Base-by-base conservation (phyloP, 2,797 vertebrate genomes). In the Ceyx erithaca region DNA sequence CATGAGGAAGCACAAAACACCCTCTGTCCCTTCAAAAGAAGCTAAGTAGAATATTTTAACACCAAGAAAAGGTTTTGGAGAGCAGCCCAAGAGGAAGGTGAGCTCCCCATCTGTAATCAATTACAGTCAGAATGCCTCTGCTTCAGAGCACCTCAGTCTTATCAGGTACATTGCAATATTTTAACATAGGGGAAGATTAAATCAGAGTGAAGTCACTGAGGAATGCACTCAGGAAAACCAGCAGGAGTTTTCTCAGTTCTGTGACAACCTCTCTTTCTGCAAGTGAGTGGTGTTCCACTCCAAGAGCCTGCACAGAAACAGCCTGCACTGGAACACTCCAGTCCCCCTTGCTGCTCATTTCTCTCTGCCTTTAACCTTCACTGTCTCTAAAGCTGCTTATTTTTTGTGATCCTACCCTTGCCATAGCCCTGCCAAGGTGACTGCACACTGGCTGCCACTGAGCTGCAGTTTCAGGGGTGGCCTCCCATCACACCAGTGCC, bases 121-220 rank as follows among this genome's bases (percentile, higher is more conserved):
- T 91, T 95, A 96, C 45, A 54, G 58, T 15, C 0, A 2, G 77
- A 93, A 90, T 81, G 54, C 68, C 80, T 95, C 68, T 76, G 83
- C 85, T 92, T 87, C 78, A 88, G 63, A 76, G 41, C 63, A 92
- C 76, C 69, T 93, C 71, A 95, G 81, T 77, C 77, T 95, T 87
- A 95, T 86, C 87, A 81, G 85, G 73, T 41, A 69, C 71, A 76
- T n/a, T 82, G 62, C 78, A 84, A 51, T 87, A 75, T 64, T 41
- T 87, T 86, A 75, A 95, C 90, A 89, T 21, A 76, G 57, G 77
- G 45, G 33, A 84, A 87, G 54, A 68, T 61, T 91, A 84, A 90
- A 94, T 80, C 46, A 70, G 78, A 92, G 43, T 57, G 64, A 90
- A 94, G 81, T 77, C 57, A 78, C 46, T 22, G 67, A 81, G 61